Evolutionary conservation across 2,888 invertebrate species (phyloP), one percentile per base, ranked within the genome.

Genomic region (Drosophila stalkeri): DNA sequence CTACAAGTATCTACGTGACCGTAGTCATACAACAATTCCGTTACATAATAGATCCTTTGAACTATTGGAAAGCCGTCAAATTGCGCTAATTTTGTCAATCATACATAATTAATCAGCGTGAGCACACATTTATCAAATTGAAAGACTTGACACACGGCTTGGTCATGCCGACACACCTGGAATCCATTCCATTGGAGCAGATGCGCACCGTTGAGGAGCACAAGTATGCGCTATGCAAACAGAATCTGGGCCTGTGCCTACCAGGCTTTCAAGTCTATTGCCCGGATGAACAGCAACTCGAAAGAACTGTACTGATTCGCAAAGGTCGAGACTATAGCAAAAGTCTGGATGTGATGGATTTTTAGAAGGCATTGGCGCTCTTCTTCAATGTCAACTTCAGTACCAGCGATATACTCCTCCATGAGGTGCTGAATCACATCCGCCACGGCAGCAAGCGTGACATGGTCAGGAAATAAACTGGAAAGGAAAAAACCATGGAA

Each of bases 301-400:
- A 31, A 2, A 14, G 59, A 20, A 46, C 59, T 5, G 94, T 94
- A 74, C 93, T 96, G 56, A 93, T 94, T 62, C 95, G 95, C 89
- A 96, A 95, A 89, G 96, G 95, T 77, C 97, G 97, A 93, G 96
- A 96, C 47, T 96, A 96, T 91, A 97, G 98, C 44, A 97, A 97
- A 93, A 94, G 94, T 70, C 93, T 98, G 66, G 95, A 96, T 70
- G 95, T 95, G 23, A 94, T 95, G 37, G 95, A 95, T 27, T 95
- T 97, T 4, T 93, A 93, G 31, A 95, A 96, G 54, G 97, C 97
- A 0, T 93, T 98, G 52, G 94, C 94, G 67, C 94, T 94, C 78
- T 98, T 96, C 93, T 94, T 98, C 63, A 97, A 97, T 93, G 75
- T 73, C 33, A 93, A 94, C 47, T 91, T 11, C 18, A 56, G 18